Percentiles rank a stretch among this genome's conserved stretches.
Conservation (phyloP, 2,888 invertebrate genomes). For the Drosophila aldrichi region DNA sequence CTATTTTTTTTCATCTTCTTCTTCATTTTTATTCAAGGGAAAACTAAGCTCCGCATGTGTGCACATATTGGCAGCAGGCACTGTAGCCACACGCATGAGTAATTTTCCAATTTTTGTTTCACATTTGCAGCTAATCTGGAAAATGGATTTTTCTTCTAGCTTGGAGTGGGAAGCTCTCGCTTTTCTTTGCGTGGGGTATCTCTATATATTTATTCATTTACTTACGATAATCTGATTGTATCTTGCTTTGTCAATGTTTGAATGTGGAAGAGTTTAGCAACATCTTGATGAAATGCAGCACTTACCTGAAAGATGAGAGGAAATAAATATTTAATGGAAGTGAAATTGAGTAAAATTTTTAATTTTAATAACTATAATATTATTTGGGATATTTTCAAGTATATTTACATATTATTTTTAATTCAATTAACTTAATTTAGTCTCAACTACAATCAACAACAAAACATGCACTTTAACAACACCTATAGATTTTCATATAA, state of each 20-base stretch:
- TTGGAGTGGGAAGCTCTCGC: conserved; percentile 5
- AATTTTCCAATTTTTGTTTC: conserved; percentile 78
- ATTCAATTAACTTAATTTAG: neutral
- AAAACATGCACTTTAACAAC: conserved; percentile 25
- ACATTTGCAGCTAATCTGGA: conserved; percentile 74
- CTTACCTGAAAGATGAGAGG: conserved; percentile 60
- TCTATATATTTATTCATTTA: conserved; percentile 53
- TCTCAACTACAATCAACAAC: conserved; percentile 3
- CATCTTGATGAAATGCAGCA: conserved; percentile 27
- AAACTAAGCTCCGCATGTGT: conserved; percentile 55
- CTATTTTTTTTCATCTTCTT: conserved; percentile 36
- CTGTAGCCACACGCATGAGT: conserved; percentile 67
- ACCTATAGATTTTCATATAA: neutral
- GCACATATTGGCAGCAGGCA: conserved; percentile 28
- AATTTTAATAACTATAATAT: neutral
- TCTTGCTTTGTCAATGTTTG: conserved; percentile 57
- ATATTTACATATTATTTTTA: neutral
- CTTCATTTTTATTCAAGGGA: conserved; percentile 22
- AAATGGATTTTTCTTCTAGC: conserved; percentile 64
- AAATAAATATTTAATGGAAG: neutral
- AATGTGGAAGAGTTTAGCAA: neutral
- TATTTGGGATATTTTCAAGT: neutral
- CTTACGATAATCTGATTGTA: conserved; percentile 56
- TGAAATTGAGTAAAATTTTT: neutral
- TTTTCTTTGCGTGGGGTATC: conserved; percentile 9